These are phyloP conservation scores for Drosophila bifasciata DNA, from an alignment of 1,140 invertebrate genomes.

Conservation along the genomic window DNA sequence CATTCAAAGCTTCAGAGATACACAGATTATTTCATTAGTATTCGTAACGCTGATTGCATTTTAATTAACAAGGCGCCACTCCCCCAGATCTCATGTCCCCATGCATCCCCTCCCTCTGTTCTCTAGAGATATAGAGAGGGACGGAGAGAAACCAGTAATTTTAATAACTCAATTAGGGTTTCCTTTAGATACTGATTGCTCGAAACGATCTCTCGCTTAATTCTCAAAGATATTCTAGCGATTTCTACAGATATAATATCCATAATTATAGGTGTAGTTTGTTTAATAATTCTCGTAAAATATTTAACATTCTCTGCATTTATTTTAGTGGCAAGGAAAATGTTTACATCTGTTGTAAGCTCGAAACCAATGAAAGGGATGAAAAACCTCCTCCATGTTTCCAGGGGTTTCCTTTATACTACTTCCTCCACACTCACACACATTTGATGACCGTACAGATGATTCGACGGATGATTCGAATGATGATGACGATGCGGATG, in stretches of 20 bases:
- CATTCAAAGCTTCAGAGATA: slow-evolving; percentile 22
- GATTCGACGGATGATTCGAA: too few species aligned
- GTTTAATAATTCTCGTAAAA: too few species aligned
- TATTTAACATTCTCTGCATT: too few species aligned
- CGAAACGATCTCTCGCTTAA: too few species aligned
- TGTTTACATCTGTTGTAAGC: too few species aligned
- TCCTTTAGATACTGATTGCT: slow-evolving; percentile 45
- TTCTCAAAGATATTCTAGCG: too few species aligned
- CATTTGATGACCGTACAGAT: slow-evolving; percentile 26
- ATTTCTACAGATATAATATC: too few species aligned
- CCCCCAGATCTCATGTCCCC: slow-evolving; percentile 24
- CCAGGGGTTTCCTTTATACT: slow-evolving; percentile 33
- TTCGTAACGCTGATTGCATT: slow-evolving; percentile 76
- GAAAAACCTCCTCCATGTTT: slow-evolving; percentile 7
- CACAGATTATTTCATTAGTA: slow-evolving; percentile 69
- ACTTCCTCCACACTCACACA: not conserved
- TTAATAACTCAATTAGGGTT: slow-evolving; percentile 74
- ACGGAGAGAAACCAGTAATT: slow-evolving; percentile 41
- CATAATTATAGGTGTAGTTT: too few species aligned
- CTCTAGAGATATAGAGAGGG: not conserved
- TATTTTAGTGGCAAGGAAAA: too few species aligned
- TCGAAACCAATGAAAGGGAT: slow-evolving; percentile 4
- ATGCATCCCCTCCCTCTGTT: slow-evolving; percentile 5
- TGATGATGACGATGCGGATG: slow-evolving; percentile 40
- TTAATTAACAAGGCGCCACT: slow-evolving; percentile 73